Conservation (phyloP, 2,888 invertebrate species). For the Cepaea hortensis region DNA sequence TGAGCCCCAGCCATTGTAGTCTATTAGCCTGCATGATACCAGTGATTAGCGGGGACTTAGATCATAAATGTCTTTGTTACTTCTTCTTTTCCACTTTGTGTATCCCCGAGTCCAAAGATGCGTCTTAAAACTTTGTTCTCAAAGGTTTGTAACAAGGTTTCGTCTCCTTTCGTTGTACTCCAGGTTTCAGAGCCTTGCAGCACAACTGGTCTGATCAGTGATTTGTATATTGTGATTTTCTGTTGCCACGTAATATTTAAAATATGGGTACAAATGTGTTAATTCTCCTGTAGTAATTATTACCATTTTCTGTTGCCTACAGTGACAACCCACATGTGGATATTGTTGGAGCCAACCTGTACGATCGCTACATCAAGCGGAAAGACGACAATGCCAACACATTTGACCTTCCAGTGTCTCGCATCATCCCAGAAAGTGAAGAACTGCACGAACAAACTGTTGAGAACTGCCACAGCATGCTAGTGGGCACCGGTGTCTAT, state of each 20-base stretch:
- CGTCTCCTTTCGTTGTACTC: too few relatives aligned
- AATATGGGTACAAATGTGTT: neutral
- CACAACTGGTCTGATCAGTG: too few relatives aligned
- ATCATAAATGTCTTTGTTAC: too few relatives aligned
- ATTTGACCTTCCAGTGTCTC: constrained; percentile 61
- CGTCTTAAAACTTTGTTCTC: too few relatives aligned
- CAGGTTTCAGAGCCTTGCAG: too few relatives aligned
- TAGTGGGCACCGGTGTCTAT: constrained; percentile 75
- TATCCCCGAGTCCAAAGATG: too few relatives aligned
- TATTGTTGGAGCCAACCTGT: constrained; percentile 75
- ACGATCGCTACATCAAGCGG: constrained; percentile 70
- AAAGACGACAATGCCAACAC: constrained; percentile 40
- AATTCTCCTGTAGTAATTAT: neutral
- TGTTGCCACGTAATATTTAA: neutral
- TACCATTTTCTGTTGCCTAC: constrained; percentile 46
- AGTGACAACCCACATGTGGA: constrained; percentile 76
- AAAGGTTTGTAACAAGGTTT: too few relatives aligned
- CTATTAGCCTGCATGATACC: too few relatives aligned
- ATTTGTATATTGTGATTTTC: too few relatives aligned
- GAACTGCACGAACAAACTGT: constrained; percentile 70
- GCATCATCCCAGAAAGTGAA: constrained; percentile 68
- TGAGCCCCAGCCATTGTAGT: too few relatives aligned
- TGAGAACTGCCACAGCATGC: constrained; percentile 66
- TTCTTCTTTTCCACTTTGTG: too few relatives aligned
- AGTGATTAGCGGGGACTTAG: too few relatives aligned